These are phyloP conservation scores for Physocephala rufipes DNA, from an alignment of 2,888 invertebrate genomes.

Conservation along the genomic window DNA sequence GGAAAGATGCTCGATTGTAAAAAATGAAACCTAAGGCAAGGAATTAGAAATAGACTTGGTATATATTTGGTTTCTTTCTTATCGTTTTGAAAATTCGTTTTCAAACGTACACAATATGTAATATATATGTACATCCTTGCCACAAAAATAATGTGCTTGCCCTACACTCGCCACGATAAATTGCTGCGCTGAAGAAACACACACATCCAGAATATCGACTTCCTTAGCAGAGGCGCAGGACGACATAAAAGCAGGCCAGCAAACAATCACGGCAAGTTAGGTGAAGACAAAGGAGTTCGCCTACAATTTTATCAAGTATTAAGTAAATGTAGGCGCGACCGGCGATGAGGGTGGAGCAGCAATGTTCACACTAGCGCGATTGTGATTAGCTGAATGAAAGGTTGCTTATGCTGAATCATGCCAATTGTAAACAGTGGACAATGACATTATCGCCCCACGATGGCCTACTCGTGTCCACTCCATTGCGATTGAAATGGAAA, in stretches of 20 bases:
- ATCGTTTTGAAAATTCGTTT: constrained; percentile 24
- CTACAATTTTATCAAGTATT: not conserved
- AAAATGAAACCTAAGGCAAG: not conserved
- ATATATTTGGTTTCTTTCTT: constrained; percentile 22
- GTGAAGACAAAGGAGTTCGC: constrained; percentile 19
- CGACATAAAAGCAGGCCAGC: not conserved
- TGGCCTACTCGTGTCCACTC: too few relatives aligned
- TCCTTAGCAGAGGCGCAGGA: constrained; percentile 9
- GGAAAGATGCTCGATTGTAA: not conserved
- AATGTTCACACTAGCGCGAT: constrained; percentile 8
- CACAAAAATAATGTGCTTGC: constrained; percentile 12
- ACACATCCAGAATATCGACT: constrained; percentile 32
- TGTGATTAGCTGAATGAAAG: not conserved
- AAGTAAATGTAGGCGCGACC: not conserved
- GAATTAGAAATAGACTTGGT: not conserved
- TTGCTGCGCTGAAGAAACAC: too few relatives aligned
- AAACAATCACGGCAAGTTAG: not conserved
- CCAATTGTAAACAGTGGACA: not conserved
- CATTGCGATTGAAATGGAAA: constrained; percentile 49
- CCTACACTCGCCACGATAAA: too few relatives aligned
- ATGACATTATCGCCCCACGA: too few relatives aligned
- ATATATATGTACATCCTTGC: not conserved
- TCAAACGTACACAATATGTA: not conserved
- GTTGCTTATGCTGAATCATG: not conserved
- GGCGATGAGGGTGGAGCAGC: constrained; percentile 3